phyloP scores from a whole-genome alignment of 1,140 invertebrate species.

The Drosophila ercepeae region DNA sequence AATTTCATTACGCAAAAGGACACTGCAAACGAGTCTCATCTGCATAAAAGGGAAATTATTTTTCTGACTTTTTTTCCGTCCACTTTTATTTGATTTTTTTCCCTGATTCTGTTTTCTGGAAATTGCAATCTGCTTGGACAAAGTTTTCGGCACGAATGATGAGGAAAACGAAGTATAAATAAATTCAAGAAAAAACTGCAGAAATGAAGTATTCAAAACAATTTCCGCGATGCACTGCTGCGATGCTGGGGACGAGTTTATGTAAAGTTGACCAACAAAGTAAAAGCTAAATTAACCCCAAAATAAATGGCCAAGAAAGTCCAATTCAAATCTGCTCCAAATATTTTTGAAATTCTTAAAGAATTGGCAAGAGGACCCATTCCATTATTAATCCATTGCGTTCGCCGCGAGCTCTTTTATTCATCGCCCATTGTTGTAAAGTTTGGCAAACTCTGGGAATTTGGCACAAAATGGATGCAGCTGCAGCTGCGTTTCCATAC shows the following conservation, averaged over 20 bases:
- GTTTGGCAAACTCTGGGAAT: conserved; percentile 28
- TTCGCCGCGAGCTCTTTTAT: conserved; percentile 25
- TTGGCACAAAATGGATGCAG: conserved; percentile 31
- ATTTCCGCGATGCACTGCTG: conserved; percentile 55
- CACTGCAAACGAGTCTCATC: conserved; percentile 55
- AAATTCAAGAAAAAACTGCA: conserved; percentile 48
- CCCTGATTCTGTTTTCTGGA: conserved; percentile 8
- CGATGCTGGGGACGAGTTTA: conserved; percentile 37
- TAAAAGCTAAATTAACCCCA: conserved; percentile 21
- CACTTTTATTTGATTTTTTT: conserved; percentile 35
- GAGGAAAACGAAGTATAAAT: conserved; percentile 36
- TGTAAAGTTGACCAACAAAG: conserved; percentile 40
- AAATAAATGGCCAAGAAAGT: background rate
- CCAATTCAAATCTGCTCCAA: conserved; percentile 2
- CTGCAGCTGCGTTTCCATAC: conserved; percentile 31
- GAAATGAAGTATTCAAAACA: conserved; percentile 77
- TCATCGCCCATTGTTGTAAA: conserved; percentile 38
- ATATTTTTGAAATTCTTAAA: conserved; percentile 9
- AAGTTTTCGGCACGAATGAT: conserved; percentile 55
- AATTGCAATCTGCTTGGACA: conserved; percentile 65
- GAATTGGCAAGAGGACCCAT: conserved; percentile 6
- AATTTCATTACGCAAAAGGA: conserved; percentile 72
- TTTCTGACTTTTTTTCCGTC: conserved; percentile 42
- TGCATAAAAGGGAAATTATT: conserved; percentile 81
- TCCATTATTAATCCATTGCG: conserved; percentile 43